A percentile compares a stretch with the other conserved stretches of the same genome.
Conservation (phyloP, 2,888 invertebrate species). For the Marasmarcha lunaedactyla region DNA sequence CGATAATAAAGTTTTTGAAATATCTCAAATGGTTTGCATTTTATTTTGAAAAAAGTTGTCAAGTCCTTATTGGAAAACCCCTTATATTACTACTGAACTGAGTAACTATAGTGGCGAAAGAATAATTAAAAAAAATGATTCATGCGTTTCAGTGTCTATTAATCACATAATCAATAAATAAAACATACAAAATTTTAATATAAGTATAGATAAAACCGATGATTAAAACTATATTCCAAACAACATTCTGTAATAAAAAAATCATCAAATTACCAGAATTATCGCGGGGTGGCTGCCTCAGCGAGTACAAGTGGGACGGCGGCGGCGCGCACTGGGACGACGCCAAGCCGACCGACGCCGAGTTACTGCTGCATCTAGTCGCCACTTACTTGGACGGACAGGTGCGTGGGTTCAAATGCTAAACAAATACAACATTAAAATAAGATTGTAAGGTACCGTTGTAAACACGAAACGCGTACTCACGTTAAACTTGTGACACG, state of each 20-base stretch:
- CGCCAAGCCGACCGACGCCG: conserved; percentile 87
- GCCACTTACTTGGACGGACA: conserved; percentile 73
- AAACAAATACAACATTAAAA: no score
- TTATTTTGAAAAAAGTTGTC: no score
- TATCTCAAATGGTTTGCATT: no score
- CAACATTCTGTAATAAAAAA: not conserved
- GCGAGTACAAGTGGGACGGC: conserved; percentile 89
- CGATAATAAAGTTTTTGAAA: no score
- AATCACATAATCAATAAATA: not conserved
- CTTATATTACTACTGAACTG: no score
- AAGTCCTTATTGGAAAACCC: no score
- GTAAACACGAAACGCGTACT: no score
- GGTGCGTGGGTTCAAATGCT: not conserved
- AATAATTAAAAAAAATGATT: no score
- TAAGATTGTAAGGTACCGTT: no score
- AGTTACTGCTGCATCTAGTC: conserved; percentile 77
- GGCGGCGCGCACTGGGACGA: conserved; percentile 88
- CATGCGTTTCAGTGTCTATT: not conserved
- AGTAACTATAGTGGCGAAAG: no score
- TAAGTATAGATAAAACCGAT: not conserved
- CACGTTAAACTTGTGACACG: no score
- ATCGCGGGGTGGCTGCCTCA: conserved; percentile 87
- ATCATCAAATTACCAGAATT: conserved; percentile 60
- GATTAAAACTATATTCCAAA: not conserved
- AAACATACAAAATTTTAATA: not conserved